Conservation (phyloP, 2,797 vertebrate genomes). For the Antrozous pallidus region DNA sequence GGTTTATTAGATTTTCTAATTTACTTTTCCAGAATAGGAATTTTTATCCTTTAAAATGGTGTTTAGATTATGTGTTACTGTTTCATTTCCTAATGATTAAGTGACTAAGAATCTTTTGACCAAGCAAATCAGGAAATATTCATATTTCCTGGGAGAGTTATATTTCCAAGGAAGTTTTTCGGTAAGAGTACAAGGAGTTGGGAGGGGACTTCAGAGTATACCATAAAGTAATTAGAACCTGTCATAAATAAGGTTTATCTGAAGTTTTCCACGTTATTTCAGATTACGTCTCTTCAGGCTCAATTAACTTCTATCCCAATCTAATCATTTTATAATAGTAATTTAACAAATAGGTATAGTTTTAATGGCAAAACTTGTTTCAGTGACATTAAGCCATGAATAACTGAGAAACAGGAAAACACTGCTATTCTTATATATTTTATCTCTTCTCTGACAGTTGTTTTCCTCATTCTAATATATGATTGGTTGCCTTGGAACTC, state of each 20-base stretch:
- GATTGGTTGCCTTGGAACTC: not conserved
- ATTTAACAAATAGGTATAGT: not conserved
- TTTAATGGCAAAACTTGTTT: slow-evolving; percentile 17
- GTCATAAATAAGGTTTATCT: not conserved
- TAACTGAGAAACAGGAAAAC: not conserved
- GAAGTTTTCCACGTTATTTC: not conserved
- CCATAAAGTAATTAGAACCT: not conserved
- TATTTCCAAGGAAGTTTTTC: slow-evolving; percentile 21
- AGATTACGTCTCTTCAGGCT: not conserved
- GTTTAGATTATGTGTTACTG: not conserved
- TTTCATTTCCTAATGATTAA: slow-evolving; percentile 22
- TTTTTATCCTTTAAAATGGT: not conserved
- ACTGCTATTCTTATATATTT: not conserved
- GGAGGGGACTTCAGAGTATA: not conserved
- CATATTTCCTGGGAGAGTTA: not conserved
- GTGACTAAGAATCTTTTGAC: slow-evolving; percentile 11
- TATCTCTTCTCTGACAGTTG: not conserved
- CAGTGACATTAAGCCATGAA: not conserved
- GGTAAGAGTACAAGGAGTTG: not conserved
- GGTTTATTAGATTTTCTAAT: not conserved
- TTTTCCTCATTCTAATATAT: not conserved
- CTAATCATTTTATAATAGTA: slow-evolving; percentile 5
- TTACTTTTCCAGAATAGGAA: slow-evolving; percentile 9
- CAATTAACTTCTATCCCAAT: not conserved
- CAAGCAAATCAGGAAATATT: slow-evolving; percentile 33